Conservation (phyloP, 2,888 invertebrate species). For the Lochmaea capreae region DNA sequence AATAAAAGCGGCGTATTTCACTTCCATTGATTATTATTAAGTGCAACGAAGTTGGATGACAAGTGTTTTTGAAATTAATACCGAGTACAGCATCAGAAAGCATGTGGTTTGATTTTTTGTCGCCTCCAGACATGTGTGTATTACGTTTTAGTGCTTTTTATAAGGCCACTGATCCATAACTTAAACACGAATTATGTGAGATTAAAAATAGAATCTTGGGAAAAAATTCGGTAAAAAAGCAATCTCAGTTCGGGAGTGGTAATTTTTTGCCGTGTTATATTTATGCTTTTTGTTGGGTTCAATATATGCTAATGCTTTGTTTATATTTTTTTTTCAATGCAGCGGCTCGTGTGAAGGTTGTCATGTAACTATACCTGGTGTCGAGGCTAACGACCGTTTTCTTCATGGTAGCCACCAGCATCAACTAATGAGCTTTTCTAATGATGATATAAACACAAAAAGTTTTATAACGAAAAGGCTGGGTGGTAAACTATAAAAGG, state of each 20-base stretch:
- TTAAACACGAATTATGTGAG: constrained; percentile 50
- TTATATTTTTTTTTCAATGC: constrained; percentile 37
- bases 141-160: constrained; percentile 54
- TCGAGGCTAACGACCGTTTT: constrained; percentile 17
- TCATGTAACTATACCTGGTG: constrained; percentile 11
- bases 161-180: constrained; percentile 55
- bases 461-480: background rate
- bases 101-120: constrained; percentile 56
- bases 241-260: constrained; percentile 44
- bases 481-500: too few relatives aligned
- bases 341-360: constrained; percentile 19
- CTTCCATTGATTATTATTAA: constrained; percentile 39
- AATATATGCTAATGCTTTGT: constrained; percentile 38
- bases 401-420: background rate
- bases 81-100: constrained; percentile 45
- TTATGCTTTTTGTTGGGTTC: constrained; percentile 34
- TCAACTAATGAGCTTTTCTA: background rate
- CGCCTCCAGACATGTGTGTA: constrained; percentile 53
- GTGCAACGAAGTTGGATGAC: constrained; percentile 43
- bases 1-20: constrained; percentile 30
- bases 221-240: constrained; percentile 48
- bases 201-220: constrained; percentile 49
- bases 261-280: constrained; percentile 32
- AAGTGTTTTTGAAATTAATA: constrained; percentile 56
- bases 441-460: background rate